Evolutionary conservation across 2,888 invertebrate species (phyloP), one percentile per base, ranked within the genome.

Genomic region (Aelia acuminata): DNA sequence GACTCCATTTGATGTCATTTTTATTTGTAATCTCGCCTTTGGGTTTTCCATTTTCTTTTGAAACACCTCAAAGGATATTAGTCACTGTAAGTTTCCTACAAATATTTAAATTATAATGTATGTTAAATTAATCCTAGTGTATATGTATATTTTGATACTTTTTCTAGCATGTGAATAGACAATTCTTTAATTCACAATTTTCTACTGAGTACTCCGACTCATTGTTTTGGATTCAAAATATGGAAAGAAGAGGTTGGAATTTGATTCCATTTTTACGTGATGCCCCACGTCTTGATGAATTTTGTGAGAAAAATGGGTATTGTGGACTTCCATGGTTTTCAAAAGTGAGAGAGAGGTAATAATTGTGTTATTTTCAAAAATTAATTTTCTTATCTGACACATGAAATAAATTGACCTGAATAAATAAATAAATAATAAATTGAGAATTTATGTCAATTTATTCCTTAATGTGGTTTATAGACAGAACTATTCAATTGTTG

Each of bases 271-370:
- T 85, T 22, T 86, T 88, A 39, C 31, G 47, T 39, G 53, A 86
- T 49, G 85, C 85, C 10, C 70, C 22, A 50, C 43, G 31, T 70
- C 31, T 88, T 35, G 88, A 70, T 75, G 26, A 86, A 18, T 88
- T 88, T 57, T 88, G 88, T 75, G 50, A 75, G 47, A 85, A 48
- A 70, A 47, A 70, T 75, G 63, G 39, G 15, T 75, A 63, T 39
- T 88, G 88, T 86, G 85, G 86, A 35, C 84, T 88, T 43, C 88
- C 88, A 0, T 88, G 88, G 88, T 84, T 43, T 86, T 47, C 43
- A 18, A 87, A 87, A 70, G 57, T 87, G 47, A 49, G 48, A 48
- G 87, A 87, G 15, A 87, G 87, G 87, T 87, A 87, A 43, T n/a
- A n/a, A 18, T 22, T 86, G 11, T 35, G 13, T 39, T 86, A 57